Evolutionary conservation across 2,888 invertebrate genomes (phyloP).

Genomic region (Mesochorus sp.): DNA sequence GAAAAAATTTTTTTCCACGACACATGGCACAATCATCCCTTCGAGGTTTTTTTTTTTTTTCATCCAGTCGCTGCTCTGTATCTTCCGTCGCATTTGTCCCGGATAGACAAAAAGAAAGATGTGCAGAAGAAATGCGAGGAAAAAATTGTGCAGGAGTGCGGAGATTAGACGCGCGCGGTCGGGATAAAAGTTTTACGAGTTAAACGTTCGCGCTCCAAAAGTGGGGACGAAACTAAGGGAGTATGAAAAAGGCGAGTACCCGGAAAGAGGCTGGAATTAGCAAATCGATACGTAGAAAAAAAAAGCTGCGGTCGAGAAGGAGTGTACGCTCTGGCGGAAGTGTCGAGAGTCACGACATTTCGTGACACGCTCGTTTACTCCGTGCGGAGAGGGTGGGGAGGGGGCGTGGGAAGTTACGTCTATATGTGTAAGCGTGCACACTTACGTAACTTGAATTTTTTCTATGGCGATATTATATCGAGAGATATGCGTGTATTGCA

Average conservation of each 20-base stretch:
- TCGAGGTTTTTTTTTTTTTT: background rate
- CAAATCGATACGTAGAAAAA: constrained; percentile 52
- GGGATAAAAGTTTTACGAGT: constrained; percentile 42
- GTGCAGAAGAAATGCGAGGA: constrained; percentile 15
- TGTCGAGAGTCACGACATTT: constrained; percentile 64
- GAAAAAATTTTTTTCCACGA: background rate
- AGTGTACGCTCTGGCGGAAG: constrained; percentile 36
- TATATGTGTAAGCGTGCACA: background rate
- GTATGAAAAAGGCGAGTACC: background rate
- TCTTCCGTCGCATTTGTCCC: too few species aligned
- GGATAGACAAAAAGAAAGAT: too few species aligned
- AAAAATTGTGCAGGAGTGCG: too few species aligned
- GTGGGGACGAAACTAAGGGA: background rate
- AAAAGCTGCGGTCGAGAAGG: constrained; percentile 17
- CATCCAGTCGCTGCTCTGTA: background rate
- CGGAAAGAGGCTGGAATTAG: constrained; percentile 41
- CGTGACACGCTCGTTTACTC: constrained; percentile 56
- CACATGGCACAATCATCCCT: background rate
- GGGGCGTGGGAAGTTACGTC: background rate
- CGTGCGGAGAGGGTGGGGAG: constrained; percentile 1
- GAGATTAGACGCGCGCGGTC: background rate
- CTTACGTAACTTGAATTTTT: constrained; percentile 54
- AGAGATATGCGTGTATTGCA: background rate
- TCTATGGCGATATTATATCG: constrained; percentile 45
- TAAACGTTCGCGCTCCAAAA: constrained; percentile 42